phyloP scores from a whole-genome alignment of 2,888 invertebrate species.

The Chironomus tentans region DNA sequence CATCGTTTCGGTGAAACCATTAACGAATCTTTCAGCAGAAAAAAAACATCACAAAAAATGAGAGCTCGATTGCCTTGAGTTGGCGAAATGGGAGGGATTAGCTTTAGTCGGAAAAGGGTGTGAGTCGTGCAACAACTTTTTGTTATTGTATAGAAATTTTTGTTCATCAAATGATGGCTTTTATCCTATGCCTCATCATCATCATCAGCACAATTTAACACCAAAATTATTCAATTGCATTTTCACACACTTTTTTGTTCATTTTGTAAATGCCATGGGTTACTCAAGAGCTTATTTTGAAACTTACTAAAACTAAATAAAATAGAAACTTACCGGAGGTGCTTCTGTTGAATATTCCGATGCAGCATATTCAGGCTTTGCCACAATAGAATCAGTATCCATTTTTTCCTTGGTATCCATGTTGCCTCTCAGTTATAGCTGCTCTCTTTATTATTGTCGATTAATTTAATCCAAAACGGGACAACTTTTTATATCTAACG shows the following conservation, averaged over 20 bases:
- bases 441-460: no score
- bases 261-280: background rate
- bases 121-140: background rate
- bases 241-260: background rate
- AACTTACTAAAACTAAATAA: no score
- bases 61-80: background rate
- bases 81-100: background rate
- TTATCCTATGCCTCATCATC: no score
- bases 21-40: background rate
- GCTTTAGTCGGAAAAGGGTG: background rate
- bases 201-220: background rate
- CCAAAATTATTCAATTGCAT: background rate
- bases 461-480: no score
- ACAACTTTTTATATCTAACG: no score
- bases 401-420: background rate
- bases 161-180: no score
- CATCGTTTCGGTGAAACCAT: background rate
- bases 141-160: no score
- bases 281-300: no score
- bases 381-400: background rate
- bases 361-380: slow-evolving; percentile 1
- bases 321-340: background rate
- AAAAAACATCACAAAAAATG: background rate
- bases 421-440: background rate
- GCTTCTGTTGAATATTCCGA: background rate